phyloP scores from a whole-genome alignment of 2,797 vertebrate genomes.

The Coracias cyanogaster region DNA sequence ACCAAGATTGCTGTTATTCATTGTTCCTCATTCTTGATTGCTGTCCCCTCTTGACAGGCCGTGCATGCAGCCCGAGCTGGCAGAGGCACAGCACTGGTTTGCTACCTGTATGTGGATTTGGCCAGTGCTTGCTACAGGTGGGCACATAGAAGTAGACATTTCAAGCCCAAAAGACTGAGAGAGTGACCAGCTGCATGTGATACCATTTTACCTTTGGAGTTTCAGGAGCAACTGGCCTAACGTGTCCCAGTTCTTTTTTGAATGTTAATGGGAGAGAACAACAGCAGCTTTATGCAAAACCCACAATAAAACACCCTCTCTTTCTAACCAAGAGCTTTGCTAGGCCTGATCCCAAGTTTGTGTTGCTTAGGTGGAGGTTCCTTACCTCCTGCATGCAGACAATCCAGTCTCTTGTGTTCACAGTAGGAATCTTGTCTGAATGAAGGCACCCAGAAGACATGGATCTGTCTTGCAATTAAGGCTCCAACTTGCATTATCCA shows the following conservation, averaged over 20 bases:
- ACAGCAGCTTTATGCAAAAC: background rate
- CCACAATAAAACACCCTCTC: background rate
- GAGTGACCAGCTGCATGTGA: fast-evolving
- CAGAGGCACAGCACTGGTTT: background rate
- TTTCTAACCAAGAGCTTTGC: background rate
- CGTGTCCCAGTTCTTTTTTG: background rate
- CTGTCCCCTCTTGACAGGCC: background rate
- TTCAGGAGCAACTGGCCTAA: background rate
- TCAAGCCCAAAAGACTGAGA: background rate
- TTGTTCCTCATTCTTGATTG: conserved; percentile 16
- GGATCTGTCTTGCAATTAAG: background rate
- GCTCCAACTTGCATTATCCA: background rate
- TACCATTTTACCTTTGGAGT: background rate
- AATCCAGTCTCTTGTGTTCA: background rate
- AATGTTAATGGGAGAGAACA: background rate
- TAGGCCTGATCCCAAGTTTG: background rate
- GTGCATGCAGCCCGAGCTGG: fast-evolving
- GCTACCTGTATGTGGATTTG: background rate
- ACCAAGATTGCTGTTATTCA: background rate
- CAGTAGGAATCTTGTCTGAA: background rate
- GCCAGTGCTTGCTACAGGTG: background rate
- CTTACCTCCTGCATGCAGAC: background rate
- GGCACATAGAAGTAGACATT: fast-evolving
- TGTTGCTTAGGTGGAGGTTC: background rate
- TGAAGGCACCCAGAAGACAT: background rate